Evolutionary conservation across 2,888 invertebrate species (phyloP), one percentile per base, ranked within the genome.

Genomic region (Pammene aurita): DNA sequence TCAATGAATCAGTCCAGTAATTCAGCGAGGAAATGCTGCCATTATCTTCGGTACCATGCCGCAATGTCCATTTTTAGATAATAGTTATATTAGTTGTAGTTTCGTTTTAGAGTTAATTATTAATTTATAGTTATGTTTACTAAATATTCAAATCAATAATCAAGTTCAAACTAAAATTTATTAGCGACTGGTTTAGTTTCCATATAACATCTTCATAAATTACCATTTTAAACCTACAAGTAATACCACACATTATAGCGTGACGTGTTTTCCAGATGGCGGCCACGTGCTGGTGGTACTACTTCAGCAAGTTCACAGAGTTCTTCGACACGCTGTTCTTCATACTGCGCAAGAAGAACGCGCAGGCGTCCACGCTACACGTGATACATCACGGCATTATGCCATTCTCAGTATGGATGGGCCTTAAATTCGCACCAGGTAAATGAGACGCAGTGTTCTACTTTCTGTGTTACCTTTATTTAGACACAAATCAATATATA

Each of bases 301-400:
- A 97, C 93, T 96, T 98, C 90, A 97, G 98, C 82, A 99, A 98
- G 92, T 98, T 98, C 91, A 97, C 98, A 79, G 98, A 99, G 91
- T 97, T 98, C 89, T 95, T 98, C 84, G 98, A 99, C 93, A 98
- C 98, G 81, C 96, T 98, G 80, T 98, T 98, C 95, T 98, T 98
- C 93, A 96, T 98, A 78, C 91, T 98, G 86, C 95, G 98, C 76
- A 98, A 98, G 93, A 98, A 98, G 94, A 96, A 96, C 87, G 96
- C 96, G 89, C 98, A 98, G 86, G 96, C 98, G 80, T 97, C 98
- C 64, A 97, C 97, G 52, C 94, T 98, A 71, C 98, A 98, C 92
- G 98, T 98, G 73, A 97, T 98, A 82, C 98, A 98, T 89, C 98
- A 98, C 88, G 98, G 98, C 71, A 96, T 98, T 78, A 98, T 98